These are phyloP conservation scores for Calcarius lapponicus DNA, from an alignment of 2,797 vertebrate genomes.

Conservation along the genomic window DNA sequence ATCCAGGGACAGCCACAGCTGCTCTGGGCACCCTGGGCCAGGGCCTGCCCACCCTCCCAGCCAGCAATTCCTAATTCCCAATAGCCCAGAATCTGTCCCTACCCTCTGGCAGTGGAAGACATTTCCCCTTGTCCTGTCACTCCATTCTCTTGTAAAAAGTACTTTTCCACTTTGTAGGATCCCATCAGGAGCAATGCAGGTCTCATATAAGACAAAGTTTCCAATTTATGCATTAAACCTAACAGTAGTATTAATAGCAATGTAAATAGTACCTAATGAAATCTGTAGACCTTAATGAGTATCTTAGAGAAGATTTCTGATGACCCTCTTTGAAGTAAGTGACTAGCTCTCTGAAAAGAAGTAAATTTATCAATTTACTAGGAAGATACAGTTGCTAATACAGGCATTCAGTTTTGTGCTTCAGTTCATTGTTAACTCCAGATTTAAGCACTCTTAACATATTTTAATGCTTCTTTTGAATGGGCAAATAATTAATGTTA, in stretches of 20 bases:
- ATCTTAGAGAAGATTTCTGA: not conserved
- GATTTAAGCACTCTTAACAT: not conserved
- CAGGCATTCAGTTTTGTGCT: not conserved
- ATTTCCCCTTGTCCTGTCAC: rapidly evolving
- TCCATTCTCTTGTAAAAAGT: not conserved
- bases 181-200: not conserved
- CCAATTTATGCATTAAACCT: not conserved
- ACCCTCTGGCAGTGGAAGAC: not conserved
- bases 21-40: not conserved
- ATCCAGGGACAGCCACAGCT: not conserved
- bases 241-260: not conserved
- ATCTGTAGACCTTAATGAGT: not conserved
- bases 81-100: rapidly evolving
- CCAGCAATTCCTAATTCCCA: rapidly evolving
- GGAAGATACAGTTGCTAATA: not conserved
- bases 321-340: not conserved
- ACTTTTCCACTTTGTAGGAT: not conserved
- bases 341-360: not conserved
- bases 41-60: not conserved
- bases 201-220: not conserved
- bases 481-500: not conserved
- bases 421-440: not conserved
- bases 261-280: not conserved
- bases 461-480: not conserved
- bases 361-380: not conserved